A percentile compares a stretch with the other conserved stretches of the same genome.
phyloP scores from a whole-genome alignment of 2,888 invertebrate species.

The Anorthoa munda region DNA sequence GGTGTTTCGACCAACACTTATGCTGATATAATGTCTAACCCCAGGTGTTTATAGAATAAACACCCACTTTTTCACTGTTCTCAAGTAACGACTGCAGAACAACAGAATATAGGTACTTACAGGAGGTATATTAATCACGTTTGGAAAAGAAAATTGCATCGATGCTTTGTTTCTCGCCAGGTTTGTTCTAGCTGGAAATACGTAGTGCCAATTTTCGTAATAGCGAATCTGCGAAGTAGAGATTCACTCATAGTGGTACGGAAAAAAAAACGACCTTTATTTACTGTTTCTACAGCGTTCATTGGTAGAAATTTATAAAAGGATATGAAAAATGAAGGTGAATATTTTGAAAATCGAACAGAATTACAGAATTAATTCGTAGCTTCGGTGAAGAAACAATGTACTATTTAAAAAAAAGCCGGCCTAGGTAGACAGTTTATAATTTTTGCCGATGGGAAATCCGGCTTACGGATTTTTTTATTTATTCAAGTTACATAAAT shows the following conservation, averaged over 20 bases:
- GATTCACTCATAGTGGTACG: constrained; percentile 9
- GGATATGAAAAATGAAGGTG: neutral
- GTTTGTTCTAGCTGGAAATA: constrained; percentile 4
- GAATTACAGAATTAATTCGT: neutral
- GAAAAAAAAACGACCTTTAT: neutral
- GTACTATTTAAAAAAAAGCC: neutral
- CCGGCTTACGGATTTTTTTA: too few relatives aligned
- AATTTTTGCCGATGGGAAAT: too few relatives aligned
- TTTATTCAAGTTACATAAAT: too few relatives aligned
- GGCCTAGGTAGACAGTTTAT: too few relatives aligned
- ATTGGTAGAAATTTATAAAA: neutral
- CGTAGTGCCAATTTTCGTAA: constrained; percentile 20
- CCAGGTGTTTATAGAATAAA: neutral
- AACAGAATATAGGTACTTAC: neutral
- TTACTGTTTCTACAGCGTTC: neutral
- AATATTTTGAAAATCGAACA: neutral
- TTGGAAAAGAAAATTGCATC: constrained; percentile 29
- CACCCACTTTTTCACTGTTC: neutral
- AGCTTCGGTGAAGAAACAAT: neutral
- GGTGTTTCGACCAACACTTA: too few relatives aligned
- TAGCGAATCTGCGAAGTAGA: constrained; percentile 10
- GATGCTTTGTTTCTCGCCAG: constrained; percentile 27
- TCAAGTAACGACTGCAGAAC: constrained; percentile 9
- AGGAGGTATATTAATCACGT: constrained; percentile 20
- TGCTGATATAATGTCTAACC: too few relatives aligned